Conservation (phyloP, 2,113 vertebrate species). For the Takifugu bimaculatus region DNA sequence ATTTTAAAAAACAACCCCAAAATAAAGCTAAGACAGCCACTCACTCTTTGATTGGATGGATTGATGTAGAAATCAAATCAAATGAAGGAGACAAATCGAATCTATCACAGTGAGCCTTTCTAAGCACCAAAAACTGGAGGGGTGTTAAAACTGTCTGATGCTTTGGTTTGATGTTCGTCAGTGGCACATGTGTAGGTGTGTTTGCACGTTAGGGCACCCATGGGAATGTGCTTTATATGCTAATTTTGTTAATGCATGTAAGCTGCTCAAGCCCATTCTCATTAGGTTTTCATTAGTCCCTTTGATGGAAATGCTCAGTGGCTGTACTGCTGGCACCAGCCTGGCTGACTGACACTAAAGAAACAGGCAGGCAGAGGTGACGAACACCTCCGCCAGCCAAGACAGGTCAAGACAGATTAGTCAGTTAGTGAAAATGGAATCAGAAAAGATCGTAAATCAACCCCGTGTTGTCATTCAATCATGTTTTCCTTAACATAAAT, state of each 20-base stretch:
- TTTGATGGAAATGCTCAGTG: conserved; percentile 61
- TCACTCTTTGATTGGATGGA: too few relatives aligned
- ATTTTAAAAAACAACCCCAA: too few relatives aligned
- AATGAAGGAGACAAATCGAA: too few relatives aligned
- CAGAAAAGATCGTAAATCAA: conserved; percentile 2
- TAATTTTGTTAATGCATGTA: conserved; percentile 68
- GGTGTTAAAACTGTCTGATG: too few relatives aligned
- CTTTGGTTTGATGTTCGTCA: conserved; percentile 1
- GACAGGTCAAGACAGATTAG: not conserved
- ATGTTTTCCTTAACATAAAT: conserved; percentile 9
- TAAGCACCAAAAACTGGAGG: too few relatives aligned
- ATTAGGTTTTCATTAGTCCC: conserved; percentile 70
- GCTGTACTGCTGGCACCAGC: conserved; percentile 25
- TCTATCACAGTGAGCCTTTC: too few relatives aligned
- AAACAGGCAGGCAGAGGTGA: conserved; percentile 4
- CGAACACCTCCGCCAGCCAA: conserved; percentile 12
- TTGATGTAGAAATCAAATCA: too few relatives aligned
- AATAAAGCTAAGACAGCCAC: too few relatives aligned
- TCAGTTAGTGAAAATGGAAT: conserved; percentile 9
- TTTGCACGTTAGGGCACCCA: conserved; percentile 22
- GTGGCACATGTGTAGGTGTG: conserved; percentile 17
- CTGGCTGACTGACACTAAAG: conserved; percentile 2
- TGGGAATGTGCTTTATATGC: conserved; percentile 69
- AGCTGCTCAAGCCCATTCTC: conserved; percentile 64
- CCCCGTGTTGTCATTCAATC: conserved; percentile 11